These are phyloP conservation scores for Drosophila takahashii DNA, from an alignment of 1,140 invertebrate species.

Conservation along the genomic window DNA sequence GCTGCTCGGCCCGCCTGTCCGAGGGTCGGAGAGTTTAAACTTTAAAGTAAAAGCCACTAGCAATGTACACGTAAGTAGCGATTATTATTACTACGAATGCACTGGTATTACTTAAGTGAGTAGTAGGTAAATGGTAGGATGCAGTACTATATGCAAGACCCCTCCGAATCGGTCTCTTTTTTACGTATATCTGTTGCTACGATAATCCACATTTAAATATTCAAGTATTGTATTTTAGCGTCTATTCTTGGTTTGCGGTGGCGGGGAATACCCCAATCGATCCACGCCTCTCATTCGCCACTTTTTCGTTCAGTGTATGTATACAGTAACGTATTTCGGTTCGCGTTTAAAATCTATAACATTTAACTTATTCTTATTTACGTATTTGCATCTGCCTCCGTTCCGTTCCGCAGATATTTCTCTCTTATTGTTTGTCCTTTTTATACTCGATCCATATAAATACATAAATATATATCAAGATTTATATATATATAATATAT, in stretches of 20 bases:
- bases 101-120: slow-evolving; percentile 44
- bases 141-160: slow-evolving; percentile 54
- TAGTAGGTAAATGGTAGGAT: slow-evolving; percentile 62
- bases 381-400: slow-evolving; percentile 51
- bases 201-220: slow-evolving; percentile 76
- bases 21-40: slow-evolving; percentile 29
- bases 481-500: slow-evolving; percentile 50
- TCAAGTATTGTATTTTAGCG: slow-evolving; percentile 70
- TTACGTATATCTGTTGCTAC: slow-evolving; percentile 82
- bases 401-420: slow-evolving; percentile 48
- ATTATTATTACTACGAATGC: slow-evolving; percentile 44
- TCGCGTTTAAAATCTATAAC: slow-evolving; percentile 78
- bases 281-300: slow-evolving; percentile 44
- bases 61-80: slow-evolving; percentile 66
- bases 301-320: slow-evolving; percentile 45
- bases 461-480: slow-evolving; percentile 61
- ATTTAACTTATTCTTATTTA: slow-evolving; percentile 79
- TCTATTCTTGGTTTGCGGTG: slow-evolving; percentile 50
- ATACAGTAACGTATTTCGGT: slow-evolving; percentile 71
- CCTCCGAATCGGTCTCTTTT: slow-evolving; percentile 40
- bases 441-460: slow-evolving; percentile 65
- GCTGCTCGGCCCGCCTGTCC: neutral
- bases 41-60: slow-evolving; percentile 70
- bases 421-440: slow-evolving; percentile 75
- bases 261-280: slow-evolving; percentile 24